Base-by-base conservation (phyloP, 2,888 invertebrate genomes). In the Amblyjoppa fuscipennis region DNA sequence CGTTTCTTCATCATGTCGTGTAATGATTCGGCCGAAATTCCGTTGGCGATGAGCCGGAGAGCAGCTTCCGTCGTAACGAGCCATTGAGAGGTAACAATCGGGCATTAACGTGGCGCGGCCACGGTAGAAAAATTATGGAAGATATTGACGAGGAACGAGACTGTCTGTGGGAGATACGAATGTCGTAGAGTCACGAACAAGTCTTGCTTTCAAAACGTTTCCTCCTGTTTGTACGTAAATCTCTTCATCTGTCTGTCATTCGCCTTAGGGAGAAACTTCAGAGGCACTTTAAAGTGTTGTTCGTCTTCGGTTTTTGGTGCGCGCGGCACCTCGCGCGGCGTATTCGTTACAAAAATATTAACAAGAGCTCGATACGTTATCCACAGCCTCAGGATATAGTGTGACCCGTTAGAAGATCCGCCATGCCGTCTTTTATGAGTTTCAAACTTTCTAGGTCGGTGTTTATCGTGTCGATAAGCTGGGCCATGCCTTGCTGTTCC, bases 401-500 rank as follows among this genome's bases (percentile, higher is more conserved):
- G 70, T 92, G 92, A 34, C 89, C 91, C 51, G 89, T 88, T 25
- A 94, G 76, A n/a, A 94, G 91, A 81, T 96, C 96, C 1, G 96
- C 95, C 96, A 97, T 96, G 45, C 97, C 97, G 82, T 97, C 97
- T n/a, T 96, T 95, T 86, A 98, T 97, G 49, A 96, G 96, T 92
- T 97, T 96, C 82, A 98, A 95, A 38, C 97, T 96, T 76, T 97
- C 96, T 85, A 97, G 93, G 93, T 99, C 98, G 74, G 96, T 96
- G 88, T 97, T 97, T 41, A 98, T 96, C 0, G 98, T 97, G 81
- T 97, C 96, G 86, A 98, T 96, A 28, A 99, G 95, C 91, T 98
- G 97, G 41, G 97, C 96, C 95, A 99, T 97, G 0, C 98, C 98
- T 85, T 97, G 97, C 93, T 99, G 99, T 92, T 99, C 98, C 95